Evolutionary conservation across 2,888 invertebrate genomes (phyloP), one percentile per base, ranked within the genome.

Genomic region (Polydrusus cervinus): DNA sequence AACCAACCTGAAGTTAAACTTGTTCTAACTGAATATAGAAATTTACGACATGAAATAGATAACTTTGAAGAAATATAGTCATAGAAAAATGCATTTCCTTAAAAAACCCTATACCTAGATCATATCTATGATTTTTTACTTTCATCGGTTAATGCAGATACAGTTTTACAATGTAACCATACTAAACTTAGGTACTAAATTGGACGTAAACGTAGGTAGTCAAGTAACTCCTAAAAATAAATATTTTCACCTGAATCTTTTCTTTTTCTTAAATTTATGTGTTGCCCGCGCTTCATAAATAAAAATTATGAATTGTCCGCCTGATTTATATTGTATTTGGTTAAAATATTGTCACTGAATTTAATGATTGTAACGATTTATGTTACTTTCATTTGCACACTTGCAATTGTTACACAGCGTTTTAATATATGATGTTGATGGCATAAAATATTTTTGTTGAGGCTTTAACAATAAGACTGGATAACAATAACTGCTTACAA

Each of bases 311-410:
- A 78, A 77, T 80, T 78, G 77, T 76, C 71, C 65, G 68, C 64
- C 77, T 80, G 80, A 80, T 80, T 80, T 79, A 80, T 80, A 77
- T 68, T 78, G 71, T 77, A 74, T 78, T 79, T 79, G 76, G 78
- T 75, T 74, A 77, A 79, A 80, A 78, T 78, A 78, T 78, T 77
- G 79, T 79, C 77, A 70, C 78, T 71, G 74, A 71, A 73, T 75
- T 78, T 78, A 75, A 78, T 76, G 78, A 78, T 77, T 69, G 76
- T 49, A 71, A 76, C 74, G 78, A 79, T 79, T 79, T 79, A 79
- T 79, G 79, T 75, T 75, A 76, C 71, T 76, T 78, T 76, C 76
- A 72, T 78, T 76, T 74, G 71, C 74, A 73, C 75, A 74, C 74
- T 74, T 76, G 69, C 76, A 67, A 78, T 78, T 78, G 78, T 78